Percentiles rank a stretch among this genome's conserved stretches.
Evolutionary conservation across 2,113 vertebrate genomes (phyloP).

Genomic region (Peucedramus taeniatus): DNA sequence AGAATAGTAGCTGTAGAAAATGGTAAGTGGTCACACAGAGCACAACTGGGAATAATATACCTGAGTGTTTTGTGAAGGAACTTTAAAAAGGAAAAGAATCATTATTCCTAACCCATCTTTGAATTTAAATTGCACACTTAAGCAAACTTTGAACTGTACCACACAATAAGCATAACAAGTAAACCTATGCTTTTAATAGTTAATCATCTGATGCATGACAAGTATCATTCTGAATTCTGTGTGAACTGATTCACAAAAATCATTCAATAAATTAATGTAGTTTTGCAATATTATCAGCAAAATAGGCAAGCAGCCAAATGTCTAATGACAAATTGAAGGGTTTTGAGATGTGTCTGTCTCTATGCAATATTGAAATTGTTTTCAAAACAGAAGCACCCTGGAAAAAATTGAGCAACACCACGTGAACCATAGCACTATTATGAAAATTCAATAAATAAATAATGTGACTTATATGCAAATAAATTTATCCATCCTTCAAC

Average conservation of each 20-base stretch:
- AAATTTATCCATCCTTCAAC: constrained; percentile 57
- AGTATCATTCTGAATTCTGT: constrained; percentile 71
- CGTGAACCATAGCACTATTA: constrained; percentile 58
- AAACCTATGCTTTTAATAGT: constrained; percentile 72
- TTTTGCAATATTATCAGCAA: constrained; percentile 76
- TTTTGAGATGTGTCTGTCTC: constrained; percentile 74
- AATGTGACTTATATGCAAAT: constrained; percentile 65
- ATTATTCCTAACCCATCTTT: constrained; percentile 69
- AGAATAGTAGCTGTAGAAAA: constrained; percentile 10
- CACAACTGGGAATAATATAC: constrained; percentile 17
- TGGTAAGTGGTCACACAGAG: background rate
- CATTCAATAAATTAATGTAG: constrained; percentile 75
- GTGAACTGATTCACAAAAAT: constrained; percentile 76
- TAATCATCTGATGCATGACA: constrained; percentile 67
- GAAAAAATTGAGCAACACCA: constrained; percentile 61
- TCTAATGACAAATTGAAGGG: constrained; percentile 76
- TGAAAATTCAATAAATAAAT: constrained; percentile 74
- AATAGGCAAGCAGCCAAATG: constrained; percentile 75
- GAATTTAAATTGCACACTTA: constrained; percentile 72
- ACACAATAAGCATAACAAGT: constrained; percentile 64
- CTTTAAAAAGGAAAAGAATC: constrained; percentile 65
- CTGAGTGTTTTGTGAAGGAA: constrained; percentile 54
- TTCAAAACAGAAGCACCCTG: constrained; percentile 74
- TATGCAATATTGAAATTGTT: constrained; percentile 69
- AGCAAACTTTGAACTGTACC: constrained; percentile 66